These are phyloP conservation scores for Fragum fragum DNA, from an alignment of 2,888 invertebrate species.

Conservation along the genomic window DNA sequence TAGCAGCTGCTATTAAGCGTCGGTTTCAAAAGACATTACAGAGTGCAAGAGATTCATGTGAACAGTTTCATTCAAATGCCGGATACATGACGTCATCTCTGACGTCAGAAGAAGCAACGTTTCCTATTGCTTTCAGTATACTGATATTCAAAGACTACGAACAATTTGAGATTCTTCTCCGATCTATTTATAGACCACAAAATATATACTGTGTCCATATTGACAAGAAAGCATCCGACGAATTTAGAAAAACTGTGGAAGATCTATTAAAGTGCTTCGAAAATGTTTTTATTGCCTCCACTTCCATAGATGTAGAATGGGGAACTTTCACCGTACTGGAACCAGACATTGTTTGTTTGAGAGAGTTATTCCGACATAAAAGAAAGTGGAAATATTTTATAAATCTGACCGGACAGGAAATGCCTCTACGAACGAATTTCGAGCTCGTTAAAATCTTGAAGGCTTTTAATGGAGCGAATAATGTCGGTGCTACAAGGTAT, in stretches of 20 bases:
- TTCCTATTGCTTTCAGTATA: not conserved
- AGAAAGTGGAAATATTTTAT: not conserved
- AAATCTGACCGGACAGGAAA: too few relatives aligned
- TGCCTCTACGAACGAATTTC: not conserved
- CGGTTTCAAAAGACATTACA: too few relatives aligned
- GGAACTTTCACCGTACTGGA: not conserved
- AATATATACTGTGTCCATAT: not conserved
- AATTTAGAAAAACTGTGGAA: constrained; percentile 6
- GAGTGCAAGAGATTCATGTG: not conserved
- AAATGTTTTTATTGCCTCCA: not conserved
- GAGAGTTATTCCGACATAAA: not conserved
- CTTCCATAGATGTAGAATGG: not conserved
- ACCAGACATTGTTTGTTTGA: not conserved
- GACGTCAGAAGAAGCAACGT: not conserved
- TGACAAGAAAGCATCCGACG: not conserved
- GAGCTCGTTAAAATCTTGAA: too few relatives aligned
- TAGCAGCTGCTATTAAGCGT: too few relatives aligned
- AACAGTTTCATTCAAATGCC: constrained; percentile 39
- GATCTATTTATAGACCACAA: not conserved
- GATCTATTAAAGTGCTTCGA: not conserved
- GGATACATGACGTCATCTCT: not conserved
- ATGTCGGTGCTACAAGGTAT: too few relatives aligned
- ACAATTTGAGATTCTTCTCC: not conserved
- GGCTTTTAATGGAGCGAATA: constrained; percentile 26
- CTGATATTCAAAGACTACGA: not conserved